These are phyloP conservation scores for Zoanthus sansibaricus DNA, from an alignment of 92 coral and sea anemone species.

Conservation along the genomic window DNA sequence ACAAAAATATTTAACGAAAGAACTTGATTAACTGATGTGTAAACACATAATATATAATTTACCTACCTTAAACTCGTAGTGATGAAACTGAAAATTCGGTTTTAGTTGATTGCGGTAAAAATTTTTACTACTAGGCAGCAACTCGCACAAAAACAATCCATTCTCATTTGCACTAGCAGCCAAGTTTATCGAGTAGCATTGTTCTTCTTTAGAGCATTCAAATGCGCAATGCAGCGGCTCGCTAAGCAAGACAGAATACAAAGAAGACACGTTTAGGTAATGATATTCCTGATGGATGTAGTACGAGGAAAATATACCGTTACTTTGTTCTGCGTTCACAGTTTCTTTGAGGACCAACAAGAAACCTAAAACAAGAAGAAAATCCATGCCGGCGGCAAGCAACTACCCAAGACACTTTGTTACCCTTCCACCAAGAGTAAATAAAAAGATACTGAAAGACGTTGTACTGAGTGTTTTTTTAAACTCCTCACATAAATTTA, in stretches of 20 bases:
- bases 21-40: no score
- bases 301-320: not conserved
- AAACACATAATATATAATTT: not conserved
- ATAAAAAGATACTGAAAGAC: no score
- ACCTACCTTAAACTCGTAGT: conserved; percentile 28
- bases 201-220: conserved; percentile 1
- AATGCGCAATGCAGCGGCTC: conserved; percentile 35
- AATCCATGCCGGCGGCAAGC: not conserved
- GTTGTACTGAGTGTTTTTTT: no score
- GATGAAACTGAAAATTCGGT: not conserved
- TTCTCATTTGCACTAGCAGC: not conserved
- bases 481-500: no score
- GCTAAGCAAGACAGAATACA: not conserved
- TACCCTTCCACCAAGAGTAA: not conserved
- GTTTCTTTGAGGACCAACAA: not conserved
- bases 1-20: no score
- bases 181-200: conserved; percentile 9
- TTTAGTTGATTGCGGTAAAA: not conserved
- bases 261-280: not conserved
- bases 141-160: conserved; percentile 11
- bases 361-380: not conserved
- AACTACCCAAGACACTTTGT: not conserved
- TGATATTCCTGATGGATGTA: not conserved
- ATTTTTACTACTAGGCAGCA: not conserved
- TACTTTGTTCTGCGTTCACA: not conserved